Base-by-base conservation (phyloP, 2,888 invertebrate species). In the Tuberolachnus salignus region DNA sequence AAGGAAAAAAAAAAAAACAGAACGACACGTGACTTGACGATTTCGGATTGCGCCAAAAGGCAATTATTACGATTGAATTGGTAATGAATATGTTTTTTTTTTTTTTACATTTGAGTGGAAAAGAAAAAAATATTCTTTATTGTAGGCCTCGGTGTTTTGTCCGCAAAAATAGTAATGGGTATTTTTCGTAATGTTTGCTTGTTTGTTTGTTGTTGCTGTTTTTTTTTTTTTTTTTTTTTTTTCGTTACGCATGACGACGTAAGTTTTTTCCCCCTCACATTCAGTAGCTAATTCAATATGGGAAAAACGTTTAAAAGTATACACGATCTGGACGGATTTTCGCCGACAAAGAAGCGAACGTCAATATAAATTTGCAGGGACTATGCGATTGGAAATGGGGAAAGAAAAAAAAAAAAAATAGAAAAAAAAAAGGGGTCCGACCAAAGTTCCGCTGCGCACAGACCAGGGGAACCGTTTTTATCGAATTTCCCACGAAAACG, bases 271-370 rank as follows among this genome's bases (percentile, higher is more conserved):
- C 49, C 19, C 2, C 14, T 49, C 72, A 34, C 6, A 34, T 34
- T 3, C 34, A 34, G 46, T 14, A 19, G 59, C 19, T 61, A 72
- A 72, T 72, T 72, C 72, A 61, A 72, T 61, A 49, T n/a, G n/a
- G 49, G 21, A 72, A 61, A 34, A 72, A 49, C 49, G 26, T 61
- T 49, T 61, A 72, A 61, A 49, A 70, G n/a, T 9, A 55, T 11
- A 23, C 3, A 9, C 34, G 6, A 6, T 34, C 34, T 19, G 16
- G 10, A 16, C 14, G 59, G 8, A 26, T 26, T 73, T 73, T 23
- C 16, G 61, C 61, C 63, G 63, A 63, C 73, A 53, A 42, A 63
- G 61, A 42, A 42, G 51, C 14, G 59, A 44, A 19, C 23, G 42
- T 63, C 34, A 21, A 63, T 51, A 23, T 23, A 53, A 42, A 51